These are phyloP conservation scores for Euwallacea fornicatus DNA, from an alignment of 1,140 invertebrate species.

Conservation along the genomic window DNA sequence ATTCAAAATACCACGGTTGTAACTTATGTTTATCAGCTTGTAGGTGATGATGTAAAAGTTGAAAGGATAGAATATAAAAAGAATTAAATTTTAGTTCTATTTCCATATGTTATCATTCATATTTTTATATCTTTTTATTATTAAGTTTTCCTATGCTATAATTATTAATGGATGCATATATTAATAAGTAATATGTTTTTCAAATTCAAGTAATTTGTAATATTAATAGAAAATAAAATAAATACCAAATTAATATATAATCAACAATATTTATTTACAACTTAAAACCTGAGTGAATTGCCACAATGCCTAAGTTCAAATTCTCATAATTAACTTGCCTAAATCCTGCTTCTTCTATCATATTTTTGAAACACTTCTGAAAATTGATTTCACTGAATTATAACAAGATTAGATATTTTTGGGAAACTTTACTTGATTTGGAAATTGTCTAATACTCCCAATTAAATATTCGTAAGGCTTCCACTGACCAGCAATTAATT, in stretches of 20 bases:
- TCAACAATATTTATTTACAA: constrained; percentile 52
- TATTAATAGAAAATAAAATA: background rate
- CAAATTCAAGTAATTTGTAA: no score
- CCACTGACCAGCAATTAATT: constrained; percentile 93
- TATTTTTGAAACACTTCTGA: constrained; percentile 83
- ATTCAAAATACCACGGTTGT: constrained; percentile 98
- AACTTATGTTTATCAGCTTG: constrained; percentile 97
- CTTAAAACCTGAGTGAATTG: constrained; percentile 96
- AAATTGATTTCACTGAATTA: constrained; percentile 1
- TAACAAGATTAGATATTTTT: background rate
- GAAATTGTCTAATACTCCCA: constrained; percentile 96
- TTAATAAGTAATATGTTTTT: no score
- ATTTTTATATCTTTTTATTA: no score
- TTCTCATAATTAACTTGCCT: constrained; percentile 85
- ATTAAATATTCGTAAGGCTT: constrained; percentile 97
- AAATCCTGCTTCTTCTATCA: constrained; percentile 90
- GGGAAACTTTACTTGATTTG: constrained; percentile 71
- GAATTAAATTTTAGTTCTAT: constrained; percentile 56
- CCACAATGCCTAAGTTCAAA: constrained; percentile 83
- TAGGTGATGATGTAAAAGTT: constrained; percentile 98
- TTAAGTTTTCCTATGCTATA: no score
- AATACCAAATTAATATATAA: background rate
- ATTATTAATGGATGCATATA: no score
- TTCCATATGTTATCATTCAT: no score
- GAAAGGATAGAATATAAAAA: constrained; percentile 98